Evolutionary conservation across 2,113 vertebrate genomes (phyloP).

Genomic region (Ondatra zibethicus): DNA sequence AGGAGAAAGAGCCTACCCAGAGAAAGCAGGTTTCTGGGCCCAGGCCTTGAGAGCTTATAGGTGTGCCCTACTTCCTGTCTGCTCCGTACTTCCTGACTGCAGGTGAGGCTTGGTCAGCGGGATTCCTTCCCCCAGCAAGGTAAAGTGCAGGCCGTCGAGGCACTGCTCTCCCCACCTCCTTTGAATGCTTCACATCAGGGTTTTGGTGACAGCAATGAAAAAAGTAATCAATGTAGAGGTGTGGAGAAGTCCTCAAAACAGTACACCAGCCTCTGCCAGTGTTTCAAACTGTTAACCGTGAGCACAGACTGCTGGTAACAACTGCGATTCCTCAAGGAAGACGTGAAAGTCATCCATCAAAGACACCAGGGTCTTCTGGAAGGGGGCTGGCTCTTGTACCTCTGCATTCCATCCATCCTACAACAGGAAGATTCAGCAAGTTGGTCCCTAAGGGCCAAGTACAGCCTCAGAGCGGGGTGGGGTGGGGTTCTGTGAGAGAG

Average conservation of each 20-base stretch:
- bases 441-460: too few species aligned
- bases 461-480: neutral
- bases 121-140: neutral
- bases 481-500: neutral
- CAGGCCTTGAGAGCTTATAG: neutral
- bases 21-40: neutral
- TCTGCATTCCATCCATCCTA: fast-evolving
- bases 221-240: neutral
- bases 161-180: neutral
- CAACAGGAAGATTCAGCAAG: neutral
- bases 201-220: neutral
- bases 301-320: neutral
- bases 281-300: neutral
- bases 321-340: neutral
- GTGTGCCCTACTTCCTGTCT: neutral
- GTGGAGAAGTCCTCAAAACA: neutral
- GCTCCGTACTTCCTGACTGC: neutral
- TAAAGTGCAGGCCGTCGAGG: neutral
- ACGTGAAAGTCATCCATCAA: fast-evolving
- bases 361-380: too few species aligned
- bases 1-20: neutral
- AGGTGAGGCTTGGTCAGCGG: too few species aligned
- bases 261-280: neutral
- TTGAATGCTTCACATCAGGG: neutral
- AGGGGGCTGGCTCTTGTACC: neutral